phyloP scores from a whole-genome alignment of 2,888 invertebrate species.

The Troglohyphantes excavatus region DNA sequence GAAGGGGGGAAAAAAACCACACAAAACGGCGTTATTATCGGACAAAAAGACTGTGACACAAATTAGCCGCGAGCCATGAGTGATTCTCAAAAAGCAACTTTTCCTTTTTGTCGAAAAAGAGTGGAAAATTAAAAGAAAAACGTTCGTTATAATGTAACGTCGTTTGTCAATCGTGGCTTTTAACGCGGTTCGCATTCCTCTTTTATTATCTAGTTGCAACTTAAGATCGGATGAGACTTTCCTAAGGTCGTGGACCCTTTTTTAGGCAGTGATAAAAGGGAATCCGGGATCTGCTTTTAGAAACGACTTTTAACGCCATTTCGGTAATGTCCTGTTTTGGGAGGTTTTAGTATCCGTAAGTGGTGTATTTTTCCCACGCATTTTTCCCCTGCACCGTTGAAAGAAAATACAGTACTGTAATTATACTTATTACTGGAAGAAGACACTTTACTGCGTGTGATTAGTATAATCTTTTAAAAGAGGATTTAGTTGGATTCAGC shows the following conservation, averaged over 20 bases:
- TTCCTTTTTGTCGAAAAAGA: conserved; percentile 10
- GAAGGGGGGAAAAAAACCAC: neutral
- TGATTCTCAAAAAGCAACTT: neutral
- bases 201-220: conserved; percentile 19
- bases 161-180: conserved; percentile 62
- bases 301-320: neutral
- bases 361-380: neutral
- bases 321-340: conserved; percentile 22
- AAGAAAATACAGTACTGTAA: neutral
- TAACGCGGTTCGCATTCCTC: conserved; percentile 34
- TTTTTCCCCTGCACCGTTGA: neutral
- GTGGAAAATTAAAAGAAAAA: conserved; percentile 20
- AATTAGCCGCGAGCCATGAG: neutral
- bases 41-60: neutral
- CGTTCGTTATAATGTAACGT: conserved; percentile 11
- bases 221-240: neutral
- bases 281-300: conserved; percentile 24
- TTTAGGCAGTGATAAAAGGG: conserved; percentile 18
- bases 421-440: too few relatives aligned
- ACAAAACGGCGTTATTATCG: neutral
- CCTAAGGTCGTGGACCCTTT: conserved; percentile 51
- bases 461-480: too few relatives aligned
- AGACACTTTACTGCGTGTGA: too few relatives aligned
- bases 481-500: too few relatives aligned
- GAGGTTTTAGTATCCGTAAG: conserved; percentile 19